Base-by-base conservation (phyloP, 2,113 vertebrate species). In the Pleuronectes platessa region DNA sequence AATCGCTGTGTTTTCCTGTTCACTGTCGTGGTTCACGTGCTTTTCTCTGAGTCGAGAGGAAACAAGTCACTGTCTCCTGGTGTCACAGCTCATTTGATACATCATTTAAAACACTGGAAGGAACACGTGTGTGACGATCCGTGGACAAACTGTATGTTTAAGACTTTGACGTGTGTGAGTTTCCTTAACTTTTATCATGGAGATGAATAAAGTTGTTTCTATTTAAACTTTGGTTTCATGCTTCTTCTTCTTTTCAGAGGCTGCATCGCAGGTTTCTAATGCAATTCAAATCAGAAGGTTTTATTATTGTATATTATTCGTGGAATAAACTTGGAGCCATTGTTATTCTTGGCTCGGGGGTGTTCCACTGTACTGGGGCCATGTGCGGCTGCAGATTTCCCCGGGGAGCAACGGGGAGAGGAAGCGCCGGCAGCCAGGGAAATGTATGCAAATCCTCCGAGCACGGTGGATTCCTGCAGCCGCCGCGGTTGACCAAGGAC, bases 391-490 rank as follows among this genome's bases (percentile, higher is more conserved):
- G 45, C 68, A 64, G 71, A 81, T 85, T 88, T 89, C 86, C 87
- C 82, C 23, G 1, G 45, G 79, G 70, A 67, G 18, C 77, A 64
- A 42, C 59, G 35, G 47, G 14, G 23, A 71, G 23, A 71, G 59
- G 61, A 67, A 60, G n/a, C 2, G 8, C 45, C 21, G 3, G 49
- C 40, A 2, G 54, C 9, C 18, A 82, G 76, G 86, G 70, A 82
- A 80, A 83, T 78, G 42, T 69, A 90, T 91, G 87, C 64, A 92
- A 90, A 90, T 86, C 60, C 49, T 69, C 24, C 0, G 40, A 53
- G 21, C 42, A 60, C 2, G 0, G 64, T 72, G 68, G 64, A 26
- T 75, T 76, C 51, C 64, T 71, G 26, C 47, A 40, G 47, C 74
- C 47, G 1, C 61, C 24, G 67, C 1, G 53, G 78, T 64, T 59